A percentile compares a stretch with the other conserved stretches of the same genome.
phyloP scores from a whole-genome alignment of 2,113 vertebrate genomes.

The Ictalurus punctatus region DNA sequence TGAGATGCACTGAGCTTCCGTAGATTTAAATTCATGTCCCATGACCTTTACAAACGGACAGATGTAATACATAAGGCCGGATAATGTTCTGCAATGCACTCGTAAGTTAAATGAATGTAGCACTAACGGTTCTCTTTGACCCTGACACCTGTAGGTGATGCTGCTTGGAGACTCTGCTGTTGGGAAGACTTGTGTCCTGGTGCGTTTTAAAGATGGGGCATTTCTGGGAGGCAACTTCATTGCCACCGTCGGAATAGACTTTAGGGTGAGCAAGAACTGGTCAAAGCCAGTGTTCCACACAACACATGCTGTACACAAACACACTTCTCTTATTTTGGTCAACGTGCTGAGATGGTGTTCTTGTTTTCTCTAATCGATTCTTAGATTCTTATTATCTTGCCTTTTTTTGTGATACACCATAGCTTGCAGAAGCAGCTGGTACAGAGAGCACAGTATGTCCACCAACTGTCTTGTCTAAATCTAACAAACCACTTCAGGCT shows the following conservation, averaged over 20 bases:
- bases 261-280: constrained; percentile 85
- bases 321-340: not conserved
- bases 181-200: constrained; percentile 96
- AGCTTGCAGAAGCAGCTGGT: constrained; percentile 20
- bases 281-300: not conserved
- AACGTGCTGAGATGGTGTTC: not conserved
- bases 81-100: constrained; percentile 48
- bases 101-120: not conserved
- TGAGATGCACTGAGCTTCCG: constrained; percentile 4
- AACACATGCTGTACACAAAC: constrained; percentile 26
- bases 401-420: not conserved
- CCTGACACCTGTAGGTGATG: constrained; percentile 84
- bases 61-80: not conserved
- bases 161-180: constrained; percentile 96
- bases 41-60: not conserved
- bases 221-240: constrained; percentile 96
- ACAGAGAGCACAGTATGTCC: not conserved
- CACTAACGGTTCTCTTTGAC: constrained; percentile 47
- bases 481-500: constrained; percentile 20
- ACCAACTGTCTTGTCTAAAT: constrained; percentile 1
- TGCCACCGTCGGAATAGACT: constrained; percentile 99
- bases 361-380: not conserved
- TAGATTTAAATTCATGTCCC: not conserved
- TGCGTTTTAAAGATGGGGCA: constrained; percentile 93
- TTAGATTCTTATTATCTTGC: not conserved